Evolutionary conservation across 2,888 invertebrate species (phyloP), one percentile per base, ranked within the genome.

Genomic region (Clusia tigrina): DNA sequence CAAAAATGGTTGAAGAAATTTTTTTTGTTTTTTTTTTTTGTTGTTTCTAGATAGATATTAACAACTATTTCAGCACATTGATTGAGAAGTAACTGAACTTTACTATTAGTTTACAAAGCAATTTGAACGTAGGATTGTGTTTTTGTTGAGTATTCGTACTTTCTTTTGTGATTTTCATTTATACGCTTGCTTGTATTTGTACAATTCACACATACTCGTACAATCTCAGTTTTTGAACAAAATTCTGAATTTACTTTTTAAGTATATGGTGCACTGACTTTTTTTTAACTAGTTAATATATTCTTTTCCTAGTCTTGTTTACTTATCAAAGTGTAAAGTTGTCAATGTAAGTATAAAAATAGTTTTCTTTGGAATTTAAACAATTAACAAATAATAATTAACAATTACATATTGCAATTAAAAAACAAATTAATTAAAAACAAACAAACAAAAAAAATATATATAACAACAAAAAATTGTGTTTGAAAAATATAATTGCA

Each of bases 401-500:
- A 60, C 66, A 64, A 57, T 46, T 64, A 69, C 57, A 57, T 67
- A 68, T 55, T 55, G 56, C 67, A 67, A 64, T 62, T 60, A 73
- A 74, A 56, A 32, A 54, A 61, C 52, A 48, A 54, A 55, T 22
- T 20, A 57, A 57, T 46, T 46, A n/a, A 55, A 46, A 17, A 48
- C 42, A 46, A n/a, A 23, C 38, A 57, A 23, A 53, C 6, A 46
- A 61, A 61, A 62, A 56, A 66, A 59, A 55, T 20, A 22, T 32
- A 12, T 37, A 32, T 63, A 58, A 54, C 58, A 54, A 56, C 60
- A 60, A 62, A 69, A 72, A 61, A 65, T 71, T 69, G 70, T 76
- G 82, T 81, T 81, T 81, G 79, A 79, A 81, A 82, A 81, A 82
- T 82, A 82, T 81, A 83, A 82, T 83, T 83, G 83, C 83, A 83